These are phyloP conservation scores for Nasonia vitripennis DNA, from an alignment of 1,140 invertebrate species.

Conservation along the genomic window DNA sequence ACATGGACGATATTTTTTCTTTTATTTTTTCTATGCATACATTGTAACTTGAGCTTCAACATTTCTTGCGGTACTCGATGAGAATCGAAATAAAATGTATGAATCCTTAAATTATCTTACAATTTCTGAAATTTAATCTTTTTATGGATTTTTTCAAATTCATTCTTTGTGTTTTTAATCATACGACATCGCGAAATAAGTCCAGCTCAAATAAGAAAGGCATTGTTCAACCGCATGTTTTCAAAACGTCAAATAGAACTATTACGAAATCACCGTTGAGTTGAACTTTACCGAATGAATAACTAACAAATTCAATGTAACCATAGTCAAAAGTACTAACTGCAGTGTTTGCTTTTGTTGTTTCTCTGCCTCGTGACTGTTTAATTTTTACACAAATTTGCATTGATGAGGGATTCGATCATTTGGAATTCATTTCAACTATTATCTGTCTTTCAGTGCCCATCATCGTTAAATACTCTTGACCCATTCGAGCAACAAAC, in stretches of 20 bases:
- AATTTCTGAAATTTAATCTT: too few species aligned
- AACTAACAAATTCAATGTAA: neutral
- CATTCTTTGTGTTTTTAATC: too few species aligned
- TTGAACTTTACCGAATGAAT: too few species aligned
- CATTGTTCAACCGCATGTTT: neutral
- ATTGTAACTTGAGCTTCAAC: neutral
- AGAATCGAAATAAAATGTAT: neutral
- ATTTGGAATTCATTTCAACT: conserved; percentile 8
- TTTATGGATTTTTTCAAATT: too few species aligned
- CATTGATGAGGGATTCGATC: neutral
- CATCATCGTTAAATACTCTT: conserved; percentile 63
- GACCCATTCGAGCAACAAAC: conserved; percentile 39
- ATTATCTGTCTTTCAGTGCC: conserved; percentile 63
- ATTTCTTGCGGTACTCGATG: neutral
- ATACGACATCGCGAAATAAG: too few species aligned
- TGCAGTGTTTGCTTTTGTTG: neutral
- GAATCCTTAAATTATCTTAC: too few species aligned
- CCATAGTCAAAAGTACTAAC: neutral
- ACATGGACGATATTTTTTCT: conserved; percentile 28
- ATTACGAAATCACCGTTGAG: too few species aligned
- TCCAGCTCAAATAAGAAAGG: too few species aligned
- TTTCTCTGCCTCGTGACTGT: neutral
- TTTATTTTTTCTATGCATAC: conserved; percentile 13
- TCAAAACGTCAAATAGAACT: neutral
- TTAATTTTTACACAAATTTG: neutral